Evolutionary conservation across 2,888 invertebrate genomes (phyloP), one percentile per base, ranked within the genome.

Genomic region (Bembecia ichneumoniformis): DNA sequence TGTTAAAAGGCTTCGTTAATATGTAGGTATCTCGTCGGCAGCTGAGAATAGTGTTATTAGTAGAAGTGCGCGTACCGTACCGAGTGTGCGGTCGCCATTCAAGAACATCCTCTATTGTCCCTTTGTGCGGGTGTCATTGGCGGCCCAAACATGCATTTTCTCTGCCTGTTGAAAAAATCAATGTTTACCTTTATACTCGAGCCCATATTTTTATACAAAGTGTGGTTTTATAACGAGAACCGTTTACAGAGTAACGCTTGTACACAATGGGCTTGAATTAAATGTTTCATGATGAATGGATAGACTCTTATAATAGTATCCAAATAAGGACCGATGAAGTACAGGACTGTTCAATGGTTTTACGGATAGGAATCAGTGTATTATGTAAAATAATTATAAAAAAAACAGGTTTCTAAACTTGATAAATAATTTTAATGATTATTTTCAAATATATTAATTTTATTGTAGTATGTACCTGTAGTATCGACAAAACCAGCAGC

Each of bases 111-210:
- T 66, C 74, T 68, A 79, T 83, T 84, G 84, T 83, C 62, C 74
- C 62, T 70, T 87, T 86, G 77, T 86, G 60, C 60, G 59, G 63
- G 72, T 75, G 82, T 82, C 84, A 86, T 71, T 77, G 74, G 66
- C 70, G 71, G 72, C 81, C 81, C 81, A 84, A 86, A 87, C 83
- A 86, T 63, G 67, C 68, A 82, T 86, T 84, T 78, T 86, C 81
- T 84, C 58, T 72, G 68, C 68, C 59, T 69, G 59, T 68, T 63
- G 66, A 77, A 83, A 86, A 87, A 82, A 78, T 68, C 77, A 76
- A 80, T 87, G 84, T 87, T 87, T 87, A 87, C 83, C 78, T 84
- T 87, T 82, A 83, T 83, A 83, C 75, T 82, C 71, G 77, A 83
- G 77, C 81, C 74, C 73, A 81, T 82, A 83, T 81, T 84, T 83